Conservation (phyloP, 2,888 invertebrate genomes). For the Pachycephus smyrnensis region DNA sequence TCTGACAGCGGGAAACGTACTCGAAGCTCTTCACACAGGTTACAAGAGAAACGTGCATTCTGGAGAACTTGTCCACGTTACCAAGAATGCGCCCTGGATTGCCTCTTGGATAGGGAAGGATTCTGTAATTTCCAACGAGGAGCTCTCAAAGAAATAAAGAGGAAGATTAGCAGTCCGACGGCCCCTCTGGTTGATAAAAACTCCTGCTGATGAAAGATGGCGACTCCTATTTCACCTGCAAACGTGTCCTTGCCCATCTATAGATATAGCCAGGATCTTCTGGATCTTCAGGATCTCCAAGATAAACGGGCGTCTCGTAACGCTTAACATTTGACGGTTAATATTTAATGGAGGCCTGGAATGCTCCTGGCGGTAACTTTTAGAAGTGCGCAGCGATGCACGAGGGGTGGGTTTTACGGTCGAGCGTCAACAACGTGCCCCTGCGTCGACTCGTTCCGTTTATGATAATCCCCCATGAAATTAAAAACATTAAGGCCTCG, state of each 20-base stretch:
- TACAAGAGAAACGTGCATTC: neutral
- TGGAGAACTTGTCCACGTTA: neutral
- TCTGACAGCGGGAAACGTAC: neutral
- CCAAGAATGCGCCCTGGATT: neutral
- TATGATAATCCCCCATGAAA: constrained; percentile 56
- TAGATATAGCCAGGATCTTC: neutral
- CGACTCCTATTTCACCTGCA: neutral
- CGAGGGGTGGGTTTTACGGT: constrained; percentile 31
- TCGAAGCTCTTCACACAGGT: neutral
- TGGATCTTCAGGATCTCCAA: neutral
- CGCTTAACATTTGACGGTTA: constrained; percentile 26
- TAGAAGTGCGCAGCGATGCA: constrained; percentile 1
- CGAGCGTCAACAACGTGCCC: constrained; percentile 41
- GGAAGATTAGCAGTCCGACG: neutral
- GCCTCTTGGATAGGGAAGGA: neutral
- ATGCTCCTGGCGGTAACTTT: neutral
- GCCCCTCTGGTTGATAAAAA: too few species aligned
- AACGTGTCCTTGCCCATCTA: neutral
- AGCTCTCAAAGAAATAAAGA: neutral
- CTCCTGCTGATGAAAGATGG: too few species aligned
- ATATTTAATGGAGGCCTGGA: constrained; percentile 39
- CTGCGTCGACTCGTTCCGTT: constrained; percentile 34
- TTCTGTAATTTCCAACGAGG: neutral
- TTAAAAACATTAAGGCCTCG: constrained; percentile 57
- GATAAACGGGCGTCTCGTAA: neutral